Evolutionary conservation across 2,888 invertebrate species (phyloP), one percentile per base, ranked within the genome.

Genomic region (Hyposoter dolosus): DNA sequence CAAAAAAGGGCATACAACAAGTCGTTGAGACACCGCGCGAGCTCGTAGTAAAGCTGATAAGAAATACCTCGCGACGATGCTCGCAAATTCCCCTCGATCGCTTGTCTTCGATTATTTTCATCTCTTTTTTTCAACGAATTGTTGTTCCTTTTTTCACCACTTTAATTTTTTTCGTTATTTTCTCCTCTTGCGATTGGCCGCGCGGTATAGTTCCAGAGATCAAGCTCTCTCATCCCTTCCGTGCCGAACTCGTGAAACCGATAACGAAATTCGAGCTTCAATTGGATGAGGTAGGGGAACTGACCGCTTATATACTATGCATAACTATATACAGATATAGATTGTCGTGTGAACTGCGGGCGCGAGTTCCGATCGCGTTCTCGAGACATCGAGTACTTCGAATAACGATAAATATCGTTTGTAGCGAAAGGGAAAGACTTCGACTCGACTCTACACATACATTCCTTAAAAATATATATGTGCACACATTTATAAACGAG

Each of bases 331-430:
- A 28, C 23, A 28, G 17, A 40, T 45, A 43, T 43, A 45, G 60
- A 60, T 17, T 3, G 43, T 28, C 69, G 69, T 40, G 32, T n/a
- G 78, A 84, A 50, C 63, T 40, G 56, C 76, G 75, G 43, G 79
- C 85, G 79, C 78, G 47, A 72, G 76, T 78, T 84, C 76, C 83
- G 82, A 82, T 81, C 86, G 82, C 79, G 79, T 80, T 83, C 81
- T 53, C 86, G 77, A 69, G 86, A 83, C 86, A 86, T 86, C 86
- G 90, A 90, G 84, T 79, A 86, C 90, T 90, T 90, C 91, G 91
- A 92, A 91, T 92, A 92, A 92, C 92, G 91, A 92, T 93, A 93
- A 93, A 93, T 93, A 92, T 91, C 91, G 88, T 12, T 65, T 45
- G 84, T 72, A 60, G 75, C 23, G 40, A 40, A 63, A 74, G 69